Percentiles rank a stretch among this genome's conserved stretches.
Conservation (phyloP, 2,888 invertebrate species). For the Odontocerum albicorne region DNA sequence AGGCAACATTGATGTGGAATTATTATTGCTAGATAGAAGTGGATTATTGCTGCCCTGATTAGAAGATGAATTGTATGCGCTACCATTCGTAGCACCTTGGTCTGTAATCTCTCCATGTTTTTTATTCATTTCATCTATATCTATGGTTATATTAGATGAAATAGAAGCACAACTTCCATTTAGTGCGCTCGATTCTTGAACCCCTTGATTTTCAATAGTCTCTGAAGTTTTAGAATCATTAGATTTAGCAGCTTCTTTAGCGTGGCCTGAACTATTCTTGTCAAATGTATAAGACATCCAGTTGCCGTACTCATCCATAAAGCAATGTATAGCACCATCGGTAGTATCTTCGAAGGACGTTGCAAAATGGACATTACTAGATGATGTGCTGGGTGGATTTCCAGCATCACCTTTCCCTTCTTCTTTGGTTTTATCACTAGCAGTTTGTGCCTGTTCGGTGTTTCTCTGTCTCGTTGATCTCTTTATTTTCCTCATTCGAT, state of each 20-base stretch:
- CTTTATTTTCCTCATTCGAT: conserved; percentile 58
- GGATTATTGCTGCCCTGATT: conserved; percentile 58
- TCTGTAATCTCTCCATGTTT: conserved; percentile 47
- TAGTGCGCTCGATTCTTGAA: conserved; percentile 48
- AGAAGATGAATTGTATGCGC: conserved; percentile 42
- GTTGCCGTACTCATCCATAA: conserved; percentile 82
- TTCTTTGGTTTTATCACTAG: conserved; percentile 47
- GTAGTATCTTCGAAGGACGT: conserved; percentile 80
- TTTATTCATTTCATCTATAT: conserved; percentile 30
- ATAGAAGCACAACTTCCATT: conserved; percentile 56
- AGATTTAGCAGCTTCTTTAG: conserved; percentile 41
- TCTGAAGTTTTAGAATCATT: conserved; percentile 41
- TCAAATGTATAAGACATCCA: conserved; percentile 89
- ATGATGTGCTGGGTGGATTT: conserved; percentile 42
- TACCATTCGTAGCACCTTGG: conserved; percentile 44
- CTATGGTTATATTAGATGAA: conserved; percentile 46
- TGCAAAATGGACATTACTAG: conserved; percentile 63
- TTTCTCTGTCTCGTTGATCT: conserved; percentile 57
- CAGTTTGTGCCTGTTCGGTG: conserved; percentile 48
- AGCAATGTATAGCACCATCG: conserved; percentile 84
- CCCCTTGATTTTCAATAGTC: conserved; percentile 45
- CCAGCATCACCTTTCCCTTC: conserved; percentile 44
- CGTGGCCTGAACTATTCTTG: conserved; percentile 65
- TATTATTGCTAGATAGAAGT: conserved; percentile 52
- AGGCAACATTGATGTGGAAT: conserved; percentile 52